These are phyloP conservation scores for Lottia gigantea DNA, from an alignment of 2,888 invertebrate genomes.

Conservation along the genomic window DNA sequence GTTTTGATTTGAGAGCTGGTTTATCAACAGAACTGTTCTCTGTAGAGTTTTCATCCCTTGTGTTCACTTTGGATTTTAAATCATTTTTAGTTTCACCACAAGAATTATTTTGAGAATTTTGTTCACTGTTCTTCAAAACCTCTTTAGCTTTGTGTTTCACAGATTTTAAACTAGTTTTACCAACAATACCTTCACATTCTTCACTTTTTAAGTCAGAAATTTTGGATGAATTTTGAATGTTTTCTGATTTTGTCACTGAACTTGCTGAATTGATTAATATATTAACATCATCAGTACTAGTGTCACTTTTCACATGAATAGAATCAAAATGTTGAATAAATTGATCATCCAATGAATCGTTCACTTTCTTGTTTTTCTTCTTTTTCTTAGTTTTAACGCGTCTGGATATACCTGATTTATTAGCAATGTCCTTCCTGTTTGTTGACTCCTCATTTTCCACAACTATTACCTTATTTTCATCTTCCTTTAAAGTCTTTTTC, in stretches of 20 bases:
- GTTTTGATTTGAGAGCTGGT: constrained; percentile 13
- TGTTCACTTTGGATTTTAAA: too few relatives aligned
- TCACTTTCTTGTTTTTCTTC: not conserved
- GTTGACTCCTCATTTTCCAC: not conserved
- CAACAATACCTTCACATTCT: too few relatives aligned
- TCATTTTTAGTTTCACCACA: too few relatives aligned
- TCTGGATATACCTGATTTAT: not conserved
- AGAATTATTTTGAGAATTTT: too few relatives aligned
- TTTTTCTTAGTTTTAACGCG: not conserved
- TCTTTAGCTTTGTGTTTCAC: too few relatives aligned
- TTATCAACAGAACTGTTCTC: too few relatives aligned
- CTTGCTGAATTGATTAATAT: too few relatives aligned
- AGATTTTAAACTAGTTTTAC: too few relatives aligned
- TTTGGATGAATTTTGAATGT: not conserved
- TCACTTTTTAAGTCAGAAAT: too few relatives aligned
- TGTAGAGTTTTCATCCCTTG: too few relatives aligned
- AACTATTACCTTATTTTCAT: not conserved
- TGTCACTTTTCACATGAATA: constrained; percentile 4
- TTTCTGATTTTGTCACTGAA: not conserved
- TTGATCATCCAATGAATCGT: not conserved
- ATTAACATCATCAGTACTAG: not conserved
- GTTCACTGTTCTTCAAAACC: too few relatives aligned
- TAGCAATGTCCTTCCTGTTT: not conserved
- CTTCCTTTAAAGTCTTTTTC: not conserved
- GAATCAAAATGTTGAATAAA: constrained; percentile 7